These are phyloP conservation scores for Pituophis catenifer DNA, from an alignment of 2,113 vertebrate species.

Conservation along the genomic window DNA sequence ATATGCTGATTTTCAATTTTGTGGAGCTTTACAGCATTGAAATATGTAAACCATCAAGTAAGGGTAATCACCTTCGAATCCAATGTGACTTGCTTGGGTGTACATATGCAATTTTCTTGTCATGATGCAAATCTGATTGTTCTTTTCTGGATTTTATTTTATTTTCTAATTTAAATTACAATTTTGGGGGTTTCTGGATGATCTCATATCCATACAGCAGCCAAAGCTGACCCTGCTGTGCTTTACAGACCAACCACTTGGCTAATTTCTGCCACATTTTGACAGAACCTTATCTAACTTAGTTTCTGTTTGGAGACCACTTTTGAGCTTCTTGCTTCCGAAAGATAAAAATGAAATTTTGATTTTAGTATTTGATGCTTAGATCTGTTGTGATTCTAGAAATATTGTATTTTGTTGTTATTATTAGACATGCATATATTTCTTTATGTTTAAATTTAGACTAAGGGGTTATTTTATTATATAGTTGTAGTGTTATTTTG, in stretches of 20 bases:
- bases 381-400: background rate
- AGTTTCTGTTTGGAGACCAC: background rate
- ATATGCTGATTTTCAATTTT: background rate
- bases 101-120: background rate
- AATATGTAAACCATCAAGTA: background rate
- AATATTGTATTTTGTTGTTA: background rate
- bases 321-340: background rate
- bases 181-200: background rate
- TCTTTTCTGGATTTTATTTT: background rate
- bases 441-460: background rate
- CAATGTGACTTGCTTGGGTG: background rate
- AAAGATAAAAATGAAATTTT: background rate
- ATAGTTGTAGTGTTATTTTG: background rate
- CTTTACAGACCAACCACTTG: background rate
- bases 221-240: background rate
- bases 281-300: background rate
- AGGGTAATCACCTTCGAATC: background rate
- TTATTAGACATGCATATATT: background rate
- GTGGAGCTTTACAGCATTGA: background rate
- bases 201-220: background rate
- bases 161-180: background rate
- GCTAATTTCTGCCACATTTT: background rate
- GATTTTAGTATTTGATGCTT: background rate
- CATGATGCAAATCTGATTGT: background rate
- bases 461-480: background rate